phyloP scores from a whole-genome alignment of 1,140 invertebrate species.

The Homarus americanus region DNA sequence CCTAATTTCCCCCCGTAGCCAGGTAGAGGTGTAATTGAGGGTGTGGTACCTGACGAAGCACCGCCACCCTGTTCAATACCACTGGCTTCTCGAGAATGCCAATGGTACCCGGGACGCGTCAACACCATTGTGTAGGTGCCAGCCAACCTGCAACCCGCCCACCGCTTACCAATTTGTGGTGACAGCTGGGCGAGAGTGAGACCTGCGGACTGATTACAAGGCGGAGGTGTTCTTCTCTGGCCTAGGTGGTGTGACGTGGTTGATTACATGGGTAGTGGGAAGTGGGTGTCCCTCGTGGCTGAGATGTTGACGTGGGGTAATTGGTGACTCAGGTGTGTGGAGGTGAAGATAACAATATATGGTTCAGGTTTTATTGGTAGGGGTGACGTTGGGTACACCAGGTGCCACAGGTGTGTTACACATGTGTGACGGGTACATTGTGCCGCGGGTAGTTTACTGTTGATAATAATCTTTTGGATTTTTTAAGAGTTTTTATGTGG shows the following conservation, averaged over 20 bases:
- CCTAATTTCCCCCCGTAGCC: background rate
- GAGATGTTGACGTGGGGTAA: background rate
- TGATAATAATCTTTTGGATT: too few species aligned
- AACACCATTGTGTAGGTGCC: slow-evolving; percentile 28
- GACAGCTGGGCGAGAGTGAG: slow-evolving; percentile 24
- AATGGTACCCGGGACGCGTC: slow-evolving; percentile 1
- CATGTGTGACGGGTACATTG: too few species aligned
- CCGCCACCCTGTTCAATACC: slow-evolving; percentile 29
- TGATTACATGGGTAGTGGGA: background rate
- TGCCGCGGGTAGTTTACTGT: too few species aligned
- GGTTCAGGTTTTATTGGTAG: too few species aligned
- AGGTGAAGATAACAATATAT: too few species aligned
- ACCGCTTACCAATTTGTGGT: slow-evolving; percentile 35
- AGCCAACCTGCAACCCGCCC: slow-evolving; percentile 6
- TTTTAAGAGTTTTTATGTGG: too few species aligned
- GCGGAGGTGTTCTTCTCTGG: background rate
- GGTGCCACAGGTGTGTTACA: too few species aligned
- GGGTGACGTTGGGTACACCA: background rate
- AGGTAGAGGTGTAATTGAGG: background rate
- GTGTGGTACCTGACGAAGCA: slow-evolving; percentile 21
- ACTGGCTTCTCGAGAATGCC: background rate
- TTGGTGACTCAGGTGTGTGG: background rate
- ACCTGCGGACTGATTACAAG: slow-evolving; percentile 23
- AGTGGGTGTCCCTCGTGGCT: background rate
- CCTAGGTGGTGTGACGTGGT: background rate